These are phyloP conservation scores for Pycnonotus jocosus DNA, from an alignment of 2,113 vertebrate species.

Conservation along the genomic window DNA sequence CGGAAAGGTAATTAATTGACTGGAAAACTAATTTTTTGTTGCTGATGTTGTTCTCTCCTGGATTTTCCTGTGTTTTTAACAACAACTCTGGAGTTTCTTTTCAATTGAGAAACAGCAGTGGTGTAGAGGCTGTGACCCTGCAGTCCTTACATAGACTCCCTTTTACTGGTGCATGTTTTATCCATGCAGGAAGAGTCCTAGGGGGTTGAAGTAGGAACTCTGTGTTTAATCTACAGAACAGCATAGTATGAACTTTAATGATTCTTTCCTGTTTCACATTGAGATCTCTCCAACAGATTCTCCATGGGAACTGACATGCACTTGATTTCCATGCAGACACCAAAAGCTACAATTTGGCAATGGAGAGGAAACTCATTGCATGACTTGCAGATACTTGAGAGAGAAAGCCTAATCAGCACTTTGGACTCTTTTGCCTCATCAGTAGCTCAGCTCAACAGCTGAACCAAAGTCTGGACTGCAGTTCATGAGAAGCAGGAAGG, in stretches of 20 bases:
- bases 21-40: background rate
- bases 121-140: background rate
- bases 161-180: background rate
- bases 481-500: background rate
- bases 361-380: background rate
- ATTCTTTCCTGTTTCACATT: background rate
- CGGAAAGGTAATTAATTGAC: background rate
- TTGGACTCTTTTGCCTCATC: background rate
- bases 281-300: background rate
- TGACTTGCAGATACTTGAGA: background rate
- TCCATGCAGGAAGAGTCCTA: background rate
- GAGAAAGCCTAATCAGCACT: background rate
- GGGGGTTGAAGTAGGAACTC: background rate
- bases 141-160: background rate
- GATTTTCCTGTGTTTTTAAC: background rate
- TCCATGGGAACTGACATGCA: background rate
- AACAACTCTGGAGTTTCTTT: background rate
- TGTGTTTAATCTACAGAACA: background rate
- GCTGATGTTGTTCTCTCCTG: background rate
- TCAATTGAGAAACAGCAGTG: background rate
- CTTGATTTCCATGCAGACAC: background rate
- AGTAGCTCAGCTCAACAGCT: background rate
- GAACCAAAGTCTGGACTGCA: background rate
- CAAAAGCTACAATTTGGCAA: background rate
- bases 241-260: background rate